Base-by-base conservation (phyloP, 2,797 vertebrate genomes). In the Hippoglossus hippoglossus region DNA sequence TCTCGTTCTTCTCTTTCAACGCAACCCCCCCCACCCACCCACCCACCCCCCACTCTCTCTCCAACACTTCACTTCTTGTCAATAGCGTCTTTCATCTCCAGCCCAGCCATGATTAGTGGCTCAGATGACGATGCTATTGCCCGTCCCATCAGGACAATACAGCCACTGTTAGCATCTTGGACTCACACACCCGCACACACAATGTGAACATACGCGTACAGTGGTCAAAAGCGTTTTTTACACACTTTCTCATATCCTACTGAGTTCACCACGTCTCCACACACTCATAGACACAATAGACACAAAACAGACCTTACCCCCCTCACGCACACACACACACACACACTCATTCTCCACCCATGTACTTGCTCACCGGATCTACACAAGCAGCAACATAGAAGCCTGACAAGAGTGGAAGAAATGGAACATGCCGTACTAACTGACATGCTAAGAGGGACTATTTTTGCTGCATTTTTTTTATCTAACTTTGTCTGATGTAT, bases 51-150 rank as follows among this genome's bases (percentile, higher is more conserved):
- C 68, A 51, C 52, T 44, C 53, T 26, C 71, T 49, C 75, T 77
- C 75, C 46, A 71, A 84, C 84, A 83, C 84, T 87, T 80, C 63
- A 82, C 80, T 83, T 66, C 76, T 85, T 19, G 74, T 93, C 91
- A 93, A 92, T 91, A 81, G 90, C 61, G 79, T 71, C 91, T 93
- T 93, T 93, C 82, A 92, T 89, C 81, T 89, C 64, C 68, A 67
- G 83, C 67, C 85, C 79, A 63, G 86, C 77, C 88, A 74, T 87
- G 83, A 91, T 90, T 91, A 91, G 88, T 88, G 89, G 88, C 85
- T 82, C 83, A 80, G 83, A 89, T 91, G 89, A 93, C 83, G 83
- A 81, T 67, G 85, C 83, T 84, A 81, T 72, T 84, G 89, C 77
- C 79, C 44, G 78, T 85, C 84, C 71, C 62, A 62, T 71, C 74